A percentile compares a stretch with the other conserved stretches of the same genome.
phyloP scores from a whole-genome alignment of 2,888 invertebrate genomes.

The Lithophane semibrunnea region DNA sequence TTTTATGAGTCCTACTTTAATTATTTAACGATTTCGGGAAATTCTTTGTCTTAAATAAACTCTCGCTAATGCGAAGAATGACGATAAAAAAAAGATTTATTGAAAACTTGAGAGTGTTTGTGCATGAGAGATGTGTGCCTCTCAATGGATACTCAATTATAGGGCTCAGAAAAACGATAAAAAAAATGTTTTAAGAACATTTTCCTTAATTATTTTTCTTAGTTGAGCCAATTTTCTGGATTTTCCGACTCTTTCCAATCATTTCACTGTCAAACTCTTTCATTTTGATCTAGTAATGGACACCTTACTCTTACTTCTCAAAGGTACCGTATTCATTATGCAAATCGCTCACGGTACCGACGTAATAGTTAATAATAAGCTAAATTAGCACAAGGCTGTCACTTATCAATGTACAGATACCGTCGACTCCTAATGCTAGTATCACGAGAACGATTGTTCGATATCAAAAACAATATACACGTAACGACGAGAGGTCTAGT shows the following conservation, averaged over 20 bases:
- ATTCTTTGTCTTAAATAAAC: slow-evolving; percentile 21
- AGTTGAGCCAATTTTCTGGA: no score
- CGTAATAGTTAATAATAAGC: slow-evolving; percentile 74
- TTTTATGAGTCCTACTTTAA: slow-evolving; percentile 15
- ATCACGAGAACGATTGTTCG: slow-evolving; percentile 69
- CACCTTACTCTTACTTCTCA: no score
- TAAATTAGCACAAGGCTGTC: slow-evolving; percentile 81
- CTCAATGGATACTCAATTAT: no score
- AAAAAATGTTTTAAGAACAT: no score
- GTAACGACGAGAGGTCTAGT: slow-evolving; percentile 8
- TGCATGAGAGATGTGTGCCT: background rate
- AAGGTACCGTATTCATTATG: slow-evolving; percentile 29
- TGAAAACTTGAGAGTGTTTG: background rate
- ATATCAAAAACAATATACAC: slow-evolving; percentile 60
- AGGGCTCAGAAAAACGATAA: no score
- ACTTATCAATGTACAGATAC: slow-evolving; percentile 73
- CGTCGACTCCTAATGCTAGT: slow-evolving; percentile 64
- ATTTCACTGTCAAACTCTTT: no score
- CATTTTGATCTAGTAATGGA: no score
- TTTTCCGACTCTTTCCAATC: no score
- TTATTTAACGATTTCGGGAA: slow-evolving; percentile 19
- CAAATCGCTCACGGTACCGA: slow-evolving; percentile 48
- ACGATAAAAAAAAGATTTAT: slow-evolving; percentile 20
- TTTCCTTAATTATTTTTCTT: no score
- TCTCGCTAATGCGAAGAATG: background rate